Base-by-base conservation (phyloP, 2,888 invertebrate species). In the Diaperis boleti region DNA sequence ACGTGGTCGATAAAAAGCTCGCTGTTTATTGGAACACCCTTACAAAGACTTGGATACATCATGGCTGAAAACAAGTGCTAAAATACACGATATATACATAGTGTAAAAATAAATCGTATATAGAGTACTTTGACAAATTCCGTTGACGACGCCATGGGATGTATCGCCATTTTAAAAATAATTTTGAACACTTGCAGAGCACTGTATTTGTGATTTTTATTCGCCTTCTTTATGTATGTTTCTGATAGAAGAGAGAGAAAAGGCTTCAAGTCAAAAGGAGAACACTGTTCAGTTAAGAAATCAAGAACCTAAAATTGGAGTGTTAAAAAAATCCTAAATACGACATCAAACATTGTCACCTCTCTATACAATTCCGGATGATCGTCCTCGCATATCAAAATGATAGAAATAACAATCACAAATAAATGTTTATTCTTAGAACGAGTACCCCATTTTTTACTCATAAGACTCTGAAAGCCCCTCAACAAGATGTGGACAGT, bases 51-150 rank as follows among this genome's bases (percentile, higher is more conserved):
- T 10, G 60, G 52, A 26, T n/a, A 60, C 3, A 64, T 13, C 60
- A 64, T 61, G 2, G 60, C 33, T 17, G 17, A 44, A 17, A 60
- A 64, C 8, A 64, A 35, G 44, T 56, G 31, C 64, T 64, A 49
- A 26, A 47, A 49, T 7, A 26, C 13, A 20, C 1, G 10, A 10
- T 17, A n/a, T n/a, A n/a, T n/a, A n/a, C n/a, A n/a, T 17, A 41
- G 17, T 41, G 2, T 39, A 20, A 26, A n/a, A n/a, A n/a, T n/a
- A n/a, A n/a, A n/a, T n/a, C n/a, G n/a, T n/a, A n/a, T n/a, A n/a
- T n/a, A n/a, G n/a, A n/a, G 26, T 45, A 64, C 64, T 31, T 64
- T 64, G 31, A 64, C 64, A 29, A 60, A 64, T 31, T 64, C 64
- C 0, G 44, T 50, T 10, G 64, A 64, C 22, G 64, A 64, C 6